Evolutionary conservation across 2,113 vertebrate species (phyloP).

Genomic region (Pungitius pungitius): DNA sequence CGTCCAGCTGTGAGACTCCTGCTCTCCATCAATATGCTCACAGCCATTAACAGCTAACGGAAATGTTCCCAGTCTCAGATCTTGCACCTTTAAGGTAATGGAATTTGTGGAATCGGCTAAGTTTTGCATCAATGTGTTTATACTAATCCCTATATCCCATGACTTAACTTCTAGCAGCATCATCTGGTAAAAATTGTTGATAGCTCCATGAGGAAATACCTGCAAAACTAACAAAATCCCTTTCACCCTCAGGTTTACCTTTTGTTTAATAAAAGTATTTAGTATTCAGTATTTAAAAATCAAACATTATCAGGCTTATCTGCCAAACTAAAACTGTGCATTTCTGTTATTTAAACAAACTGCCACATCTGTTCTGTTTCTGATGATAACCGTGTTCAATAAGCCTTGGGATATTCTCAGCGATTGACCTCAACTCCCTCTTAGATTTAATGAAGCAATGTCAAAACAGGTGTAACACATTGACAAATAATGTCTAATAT

Average conservation of each 20-base stretch:
- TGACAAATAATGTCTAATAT: slow-evolving; percentile 16
- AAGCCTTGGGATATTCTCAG: neutral
- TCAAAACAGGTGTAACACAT: slow-evolving; percentile 31
- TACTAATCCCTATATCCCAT: neutral
- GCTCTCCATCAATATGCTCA: neutral
- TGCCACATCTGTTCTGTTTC: neutral
- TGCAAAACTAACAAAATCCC: neutral
- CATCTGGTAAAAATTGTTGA: neutral
- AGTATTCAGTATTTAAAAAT: neutral
- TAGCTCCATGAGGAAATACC: neutral
- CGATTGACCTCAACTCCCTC: neutral
- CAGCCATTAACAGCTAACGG: neutral
- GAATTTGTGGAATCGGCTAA: neutral
- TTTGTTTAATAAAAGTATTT: neutral
- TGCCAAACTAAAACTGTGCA: neutral
- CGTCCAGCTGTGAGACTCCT: neutral
- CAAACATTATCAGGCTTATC: neutral
- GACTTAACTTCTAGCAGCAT: neutral
- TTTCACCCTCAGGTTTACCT: neutral
- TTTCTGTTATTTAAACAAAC: neutral
- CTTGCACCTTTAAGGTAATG: neutral
- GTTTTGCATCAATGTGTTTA: neutral
- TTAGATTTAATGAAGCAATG: neutral
- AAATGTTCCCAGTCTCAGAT: neutral
- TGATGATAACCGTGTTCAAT: neutral